Evolutionary conservation across 2,888 invertebrate species (phyloP), one percentile per base, ranked within the genome.

Genomic region (Rhingia rostrata): DNA sequence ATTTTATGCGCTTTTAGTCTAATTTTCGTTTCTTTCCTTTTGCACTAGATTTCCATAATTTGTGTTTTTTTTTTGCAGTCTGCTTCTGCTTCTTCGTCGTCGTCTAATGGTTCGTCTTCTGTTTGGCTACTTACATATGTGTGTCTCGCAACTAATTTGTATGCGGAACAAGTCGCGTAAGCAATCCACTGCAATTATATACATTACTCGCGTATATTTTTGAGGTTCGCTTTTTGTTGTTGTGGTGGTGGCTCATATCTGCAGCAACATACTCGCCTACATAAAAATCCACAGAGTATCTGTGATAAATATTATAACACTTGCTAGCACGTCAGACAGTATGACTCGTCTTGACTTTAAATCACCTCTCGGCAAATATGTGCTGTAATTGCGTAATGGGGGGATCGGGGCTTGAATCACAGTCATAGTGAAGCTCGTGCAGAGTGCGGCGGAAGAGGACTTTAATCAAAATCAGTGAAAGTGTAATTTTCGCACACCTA

Each of bases 381-480:
- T 70, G 74, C 22, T 80, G 75, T 53, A 84, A 75, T 84, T 84
- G 75, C 80, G 84, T 84, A 84, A 84, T 84, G 67, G 75, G 41
- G 37, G 45, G 51, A 2, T 22, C 2, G 22, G 22, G 22, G 22
- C 22, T 22, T 22, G 22, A 64, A 74, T 67, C 79, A 67, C 58
- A 60, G 66, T 61, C 60, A 72, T 54, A 70, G 73, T 37, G 56
- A 32, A 33, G 43, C 45, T 22, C 10, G 54, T 14, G 3, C 35
- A 7, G 30, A n/a, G 41, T 9, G 30, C 22, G 49, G 49, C 22
- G 43, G 45, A 61, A 61, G 41, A 56, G 41, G 63, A 64, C 69
- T 78, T 83, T 83, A 78, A 83, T 83, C 78, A 78, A 83, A 79
- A 80, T 70, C 84, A 84, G 84, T 84, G 84, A 84, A 84, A 84